A percentile compares a stretch with the other conserved stretches of the same genome.
phyloP scores from a whole-genome alignment of 2,113 vertebrate genomes.

The Athene noctua region DNA sequence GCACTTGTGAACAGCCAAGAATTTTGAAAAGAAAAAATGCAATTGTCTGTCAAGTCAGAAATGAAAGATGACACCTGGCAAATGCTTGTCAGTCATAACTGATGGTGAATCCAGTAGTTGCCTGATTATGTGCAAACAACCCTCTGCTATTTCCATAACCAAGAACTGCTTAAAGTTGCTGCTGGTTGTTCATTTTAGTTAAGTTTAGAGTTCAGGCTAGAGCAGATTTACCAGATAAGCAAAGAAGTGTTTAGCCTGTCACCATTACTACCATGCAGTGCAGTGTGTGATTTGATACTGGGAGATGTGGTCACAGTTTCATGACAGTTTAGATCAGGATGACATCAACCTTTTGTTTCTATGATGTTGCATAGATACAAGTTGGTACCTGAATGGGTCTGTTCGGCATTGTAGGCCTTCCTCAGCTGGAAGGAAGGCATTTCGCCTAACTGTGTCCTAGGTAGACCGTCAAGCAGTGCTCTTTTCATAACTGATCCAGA shows the following conservation, averaged over 20 bases:
- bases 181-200: background rate
- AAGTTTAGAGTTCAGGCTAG: background rate
- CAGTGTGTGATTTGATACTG: rapidly evolving
- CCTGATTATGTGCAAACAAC: background rate
- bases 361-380: rapidly evolving
- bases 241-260: background rate
- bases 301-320: background rate
- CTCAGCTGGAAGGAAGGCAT: background rate
- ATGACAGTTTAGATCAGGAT: background rate
- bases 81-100: background rate
- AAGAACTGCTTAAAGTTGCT: background rate
- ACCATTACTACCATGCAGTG: rapidly evolving
- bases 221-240: background rate
- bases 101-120: background rate
- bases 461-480: background rate
- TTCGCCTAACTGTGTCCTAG: background rate
- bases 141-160: background rate
- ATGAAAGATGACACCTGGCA: background rate
- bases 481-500: background rate
- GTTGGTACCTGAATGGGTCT: background rate
- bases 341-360: background rate
- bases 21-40: background rate
- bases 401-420: background rate
- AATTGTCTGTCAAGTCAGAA: background rate
- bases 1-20: background rate